Conservation (phyloP, 2,113 vertebrate species). For the Salvator merianae region DNA sequence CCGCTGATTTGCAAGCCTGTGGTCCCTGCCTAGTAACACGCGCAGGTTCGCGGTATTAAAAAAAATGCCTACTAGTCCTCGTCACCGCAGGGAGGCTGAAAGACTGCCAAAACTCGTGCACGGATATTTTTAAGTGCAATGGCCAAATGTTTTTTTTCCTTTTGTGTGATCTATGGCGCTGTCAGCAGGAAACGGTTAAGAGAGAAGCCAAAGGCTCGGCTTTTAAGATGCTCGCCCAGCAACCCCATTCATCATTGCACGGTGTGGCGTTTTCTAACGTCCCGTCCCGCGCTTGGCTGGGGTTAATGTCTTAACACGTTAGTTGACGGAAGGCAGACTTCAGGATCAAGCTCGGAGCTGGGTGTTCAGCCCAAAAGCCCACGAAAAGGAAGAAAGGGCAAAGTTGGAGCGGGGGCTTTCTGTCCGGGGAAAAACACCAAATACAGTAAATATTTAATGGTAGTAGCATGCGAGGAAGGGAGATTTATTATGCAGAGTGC, state of each 20-base stretch:
- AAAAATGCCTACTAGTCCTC: constrained; percentile 2
- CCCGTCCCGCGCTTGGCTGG: constrained; percentile 59
- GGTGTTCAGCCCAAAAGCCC: constrained; percentile 25
- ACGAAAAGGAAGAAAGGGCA: constrained; percentile 26
- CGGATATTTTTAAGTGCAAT: constrained; percentile 69
- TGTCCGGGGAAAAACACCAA: neutral
- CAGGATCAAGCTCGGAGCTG: constrained; percentile 26
- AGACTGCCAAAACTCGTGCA: constrained; percentile 31
- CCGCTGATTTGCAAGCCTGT: neutral
- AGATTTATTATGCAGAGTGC: neutral
- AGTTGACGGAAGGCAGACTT: constrained; percentile 22
- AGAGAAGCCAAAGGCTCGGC: constrained; percentile 77
- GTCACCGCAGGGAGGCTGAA: constrained; percentile 43
- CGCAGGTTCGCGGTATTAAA: neutral
- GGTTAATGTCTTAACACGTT: constrained; percentile 74
- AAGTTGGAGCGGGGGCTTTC: neutral
- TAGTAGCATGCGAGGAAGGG: neutral
- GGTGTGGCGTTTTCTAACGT: constrained; percentile 66
- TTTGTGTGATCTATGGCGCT: constrained; percentile 78
- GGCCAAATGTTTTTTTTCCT: constrained; percentile 72
- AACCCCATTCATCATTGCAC: constrained; percentile 75
- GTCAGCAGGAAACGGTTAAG: constrained; percentile 80
- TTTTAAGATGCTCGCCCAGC: constrained; percentile 75
- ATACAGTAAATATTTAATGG: neutral
- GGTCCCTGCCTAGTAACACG: neutral